Evolutionary conservation across 2,888 invertebrate genomes (phyloP).

Genomic region (Pterobdella sp.): DNA sequence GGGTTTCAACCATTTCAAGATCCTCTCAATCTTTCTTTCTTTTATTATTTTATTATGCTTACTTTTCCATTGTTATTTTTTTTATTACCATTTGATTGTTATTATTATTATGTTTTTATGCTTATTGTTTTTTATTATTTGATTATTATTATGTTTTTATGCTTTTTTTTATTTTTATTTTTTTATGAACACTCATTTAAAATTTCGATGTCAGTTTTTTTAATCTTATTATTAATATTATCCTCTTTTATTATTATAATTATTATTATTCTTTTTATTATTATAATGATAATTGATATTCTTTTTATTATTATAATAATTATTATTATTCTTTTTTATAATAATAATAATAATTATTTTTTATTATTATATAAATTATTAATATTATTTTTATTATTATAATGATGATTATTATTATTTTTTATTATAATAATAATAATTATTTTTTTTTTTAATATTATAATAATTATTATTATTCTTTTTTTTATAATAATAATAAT

Average conservation of each 20-base stretch:
- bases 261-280: not conserved
- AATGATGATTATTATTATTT: not conserved
- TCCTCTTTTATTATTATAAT: not conserved
- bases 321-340: not conserved
- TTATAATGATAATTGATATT: not conserved
- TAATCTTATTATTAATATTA: not conserved
- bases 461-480: not conserved
- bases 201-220: not conserved
- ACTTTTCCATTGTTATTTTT: not conserved
- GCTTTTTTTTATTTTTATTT: not conserved
- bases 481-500: not conserved
- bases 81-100: not conserved
- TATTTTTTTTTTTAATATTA: constrained; percentile 1
- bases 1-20: no score
- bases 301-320: not conserved
- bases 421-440: not conserved
- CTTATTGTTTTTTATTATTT: not conserved
- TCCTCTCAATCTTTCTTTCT: no score
- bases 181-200: not conserved
- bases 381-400: not conserved
- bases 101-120: not conserved
- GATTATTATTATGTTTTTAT: not conserved
- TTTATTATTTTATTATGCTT: not conserved
- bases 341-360: not conserved
- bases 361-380: not conserved